A percentile compares a stretch with the other conserved stretches of the same genome.
These are phyloP conservation scores for Dissostichus mawsoni DNA, from an alignment of 2,113 vertebrate species.

Conservation along the genomic window DNA sequence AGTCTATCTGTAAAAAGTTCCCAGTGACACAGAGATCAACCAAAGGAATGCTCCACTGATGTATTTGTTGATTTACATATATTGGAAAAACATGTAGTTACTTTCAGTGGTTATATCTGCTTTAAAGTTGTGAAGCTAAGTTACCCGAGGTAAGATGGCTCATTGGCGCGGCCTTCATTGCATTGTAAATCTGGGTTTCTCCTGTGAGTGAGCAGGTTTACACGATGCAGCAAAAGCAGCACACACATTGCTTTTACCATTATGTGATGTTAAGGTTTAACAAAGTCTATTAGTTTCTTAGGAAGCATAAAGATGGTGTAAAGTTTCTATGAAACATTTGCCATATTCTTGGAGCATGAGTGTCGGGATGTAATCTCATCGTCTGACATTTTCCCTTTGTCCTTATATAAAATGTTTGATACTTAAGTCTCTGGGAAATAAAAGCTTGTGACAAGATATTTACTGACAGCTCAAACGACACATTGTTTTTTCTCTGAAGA, in stretches of 20 bases:
- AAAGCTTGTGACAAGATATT: slow-evolving; percentile 35
- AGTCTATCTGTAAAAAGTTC: neutral
- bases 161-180: neutral
- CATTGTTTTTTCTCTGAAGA: slow-evolving; percentile 74
- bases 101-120: neutral
- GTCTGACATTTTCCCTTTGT: slow-evolving; percentile 43
- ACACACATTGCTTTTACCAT: neutral
- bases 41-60: slow-evolving; percentile 3
- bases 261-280: neutral
- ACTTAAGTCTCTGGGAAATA: slow-evolving; percentile 43
- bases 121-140: slow-evolving; percentile 1
- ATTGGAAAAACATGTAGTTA: neutral
- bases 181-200: neutral
- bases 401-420: slow-evolving; percentile 50
- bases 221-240: neutral
- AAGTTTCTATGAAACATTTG: neutral
- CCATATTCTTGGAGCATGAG: neutral
- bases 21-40: slow-evolving; percentile 33
- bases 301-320: neutral
- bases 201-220: neutral
- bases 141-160: slow-evolving; percentile 9
- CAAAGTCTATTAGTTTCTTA: neutral
- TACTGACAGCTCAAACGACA: slow-evolving; percentile 65
- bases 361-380: slow-evolving; percentile 24
- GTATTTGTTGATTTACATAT: slow-evolving; percentile 7